Base-by-base conservation (phyloP, 2,113 vertebrate genomes). In the Herpailurus yagouaroundi region DNA sequence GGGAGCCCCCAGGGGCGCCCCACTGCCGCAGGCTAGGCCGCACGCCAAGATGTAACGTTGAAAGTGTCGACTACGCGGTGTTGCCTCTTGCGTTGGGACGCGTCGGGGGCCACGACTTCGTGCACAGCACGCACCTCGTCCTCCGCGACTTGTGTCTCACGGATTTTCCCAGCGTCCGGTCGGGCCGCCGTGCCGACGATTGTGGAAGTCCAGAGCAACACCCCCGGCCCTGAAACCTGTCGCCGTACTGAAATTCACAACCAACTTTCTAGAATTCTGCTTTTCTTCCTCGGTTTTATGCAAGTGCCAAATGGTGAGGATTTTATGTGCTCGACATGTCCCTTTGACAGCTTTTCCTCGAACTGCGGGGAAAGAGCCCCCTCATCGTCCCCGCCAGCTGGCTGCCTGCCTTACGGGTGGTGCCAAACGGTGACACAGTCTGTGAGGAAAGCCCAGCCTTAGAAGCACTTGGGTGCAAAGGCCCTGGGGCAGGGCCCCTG, bases 121-220 rank as follows among this genome's bases (percentile, higher is more conserved):
- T 11, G 41, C 2, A 4, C 15, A 0, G 21, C 7, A 5, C 19
- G 16, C n/a, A 57, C 55, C 19, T 57, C 7, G 55, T 21, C 15
- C 55, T 7, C 55, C 19, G 19, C 7, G 55, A 57, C 15, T 57
- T 57, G 18, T 19, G 7, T 33, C 9, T 3, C 12, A 1, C 7
- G 13, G 79, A 21, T 2, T 29, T n/a, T 6, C 48, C 79, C 33
- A 3, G 16, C 27, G 0, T 15, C 0, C 15, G 14, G 23, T 8
- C 10, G 55, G 1, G 1, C 18, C 13, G 0, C 45, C 18, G 1
- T 8, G 0, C 2, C 10, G 38, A 45, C 14, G 3, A 3, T 25
- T 4, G 3, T 6, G 4, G 12, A 12, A 8, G 50, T 25, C 33
- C 25, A n/a, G 64, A 94, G 68, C 50, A 60, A 11, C 4, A 18